Evolutionary conservation across 2,113 vertebrate genomes (phyloP).

Genomic region (Nothoprocta perdicaria): DNA sequence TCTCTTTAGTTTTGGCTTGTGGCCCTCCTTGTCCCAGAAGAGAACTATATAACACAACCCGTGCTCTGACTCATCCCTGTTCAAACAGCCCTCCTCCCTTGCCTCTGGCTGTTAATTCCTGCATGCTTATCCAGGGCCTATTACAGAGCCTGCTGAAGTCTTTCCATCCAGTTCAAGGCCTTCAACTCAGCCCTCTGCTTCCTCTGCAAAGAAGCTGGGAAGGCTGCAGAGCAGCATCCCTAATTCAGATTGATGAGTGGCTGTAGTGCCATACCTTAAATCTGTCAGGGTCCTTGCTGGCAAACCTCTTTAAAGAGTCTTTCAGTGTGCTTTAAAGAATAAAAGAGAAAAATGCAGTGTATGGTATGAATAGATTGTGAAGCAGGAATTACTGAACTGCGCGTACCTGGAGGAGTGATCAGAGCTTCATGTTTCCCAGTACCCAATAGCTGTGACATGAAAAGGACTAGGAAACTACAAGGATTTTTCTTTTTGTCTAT

Average conservation of each 20-base stretch:
- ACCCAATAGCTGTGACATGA: not conserved
- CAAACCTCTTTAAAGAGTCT: not conserved
- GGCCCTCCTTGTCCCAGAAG: rapidly evolving
- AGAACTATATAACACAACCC: not conserved
- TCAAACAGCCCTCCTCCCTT: not conserved
- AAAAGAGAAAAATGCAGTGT: not conserved
- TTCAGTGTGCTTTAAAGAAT: not conserved
- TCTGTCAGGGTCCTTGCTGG: not conserved
- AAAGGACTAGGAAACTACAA: not conserved
- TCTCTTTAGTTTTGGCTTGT: not conserved
- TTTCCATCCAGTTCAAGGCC: not conserved
- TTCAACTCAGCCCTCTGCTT: not conserved
- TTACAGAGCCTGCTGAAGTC: not conserved
- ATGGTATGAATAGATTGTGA: not conserved
- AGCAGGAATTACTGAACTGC: not conserved
- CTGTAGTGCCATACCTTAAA: not conserved
- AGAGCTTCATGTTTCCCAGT: rapidly evolving
- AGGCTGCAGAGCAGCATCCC: not conserved
- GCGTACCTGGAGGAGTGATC: not conserved
- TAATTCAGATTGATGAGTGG: not conserved
- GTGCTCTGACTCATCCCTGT: not conserved
- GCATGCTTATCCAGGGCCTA: not conserved
- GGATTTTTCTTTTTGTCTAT: not conserved
- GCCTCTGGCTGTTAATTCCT: not conserved
- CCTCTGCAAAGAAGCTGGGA: not conserved